Evolutionary conservation across 2,113 vertebrate genomes (phyloP).

Genomic region (Cariama cristata): DNA sequence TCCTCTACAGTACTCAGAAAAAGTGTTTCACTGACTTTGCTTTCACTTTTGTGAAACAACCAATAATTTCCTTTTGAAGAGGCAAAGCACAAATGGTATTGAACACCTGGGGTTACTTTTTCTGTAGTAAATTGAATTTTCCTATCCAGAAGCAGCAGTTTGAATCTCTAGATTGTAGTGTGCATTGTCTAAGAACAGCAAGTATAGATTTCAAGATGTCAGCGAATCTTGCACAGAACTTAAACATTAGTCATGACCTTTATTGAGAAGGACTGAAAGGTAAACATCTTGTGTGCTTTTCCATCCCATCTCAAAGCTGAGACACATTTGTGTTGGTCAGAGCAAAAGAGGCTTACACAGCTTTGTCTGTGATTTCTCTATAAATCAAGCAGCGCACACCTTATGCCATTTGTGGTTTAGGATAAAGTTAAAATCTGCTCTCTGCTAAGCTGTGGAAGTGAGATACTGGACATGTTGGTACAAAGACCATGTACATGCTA

Average conservation of each 20-base stretch:
- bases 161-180: not conserved
- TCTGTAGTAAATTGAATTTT: not conserved
- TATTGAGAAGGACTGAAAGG: not conserved
- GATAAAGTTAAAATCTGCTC: not conserved
- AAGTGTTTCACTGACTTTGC: slow-evolving; percentile 4
- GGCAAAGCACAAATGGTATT: not conserved
- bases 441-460: not conserved
- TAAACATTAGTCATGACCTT: not conserved
- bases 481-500: not conserved
- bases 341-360: not conserved
- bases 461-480: not conserved
- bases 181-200: not conserved
- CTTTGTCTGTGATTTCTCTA: not conserved
- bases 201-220: not conserved
- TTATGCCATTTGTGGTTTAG: not conserved
- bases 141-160: not conserved
- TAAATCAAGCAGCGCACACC: not conserved
- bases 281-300: not conserved
- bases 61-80: slow-evolving; percentile 9
- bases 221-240: not conserved
- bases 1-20: slow-evolving; percentile 42
- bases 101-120: not conserved
- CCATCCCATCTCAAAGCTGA: not conserved
- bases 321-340: not conserved
- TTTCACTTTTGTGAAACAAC: slow-evolving; percentile 39